phyloP scores from a whole-genome alignment of 1,140 invertebrate genomes.

The Rhopalosiphum padi region DNA sequence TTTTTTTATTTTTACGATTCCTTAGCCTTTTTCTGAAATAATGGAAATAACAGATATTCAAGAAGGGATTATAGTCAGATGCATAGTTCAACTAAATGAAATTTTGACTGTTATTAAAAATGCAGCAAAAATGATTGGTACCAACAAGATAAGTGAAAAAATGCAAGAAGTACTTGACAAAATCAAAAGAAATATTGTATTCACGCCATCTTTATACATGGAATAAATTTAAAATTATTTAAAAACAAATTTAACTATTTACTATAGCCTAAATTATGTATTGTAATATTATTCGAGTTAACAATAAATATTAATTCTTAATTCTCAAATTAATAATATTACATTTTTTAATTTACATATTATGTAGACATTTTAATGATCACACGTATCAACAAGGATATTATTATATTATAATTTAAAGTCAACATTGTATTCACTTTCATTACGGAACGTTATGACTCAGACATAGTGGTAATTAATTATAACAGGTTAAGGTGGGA shows the following conservation, averaged over 20 bases:
- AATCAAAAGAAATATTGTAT: slow-evolving; percentile 98
- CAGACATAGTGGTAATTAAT: no score
- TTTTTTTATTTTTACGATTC: slow-evolving; percentile 56
- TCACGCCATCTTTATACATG: slow-evolving; percentile 94
- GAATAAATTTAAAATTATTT: slow-evolving; percentile 28
- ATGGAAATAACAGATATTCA: slow-evolving; percentile 93
- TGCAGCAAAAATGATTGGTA: slow-evolving; percentile 91
- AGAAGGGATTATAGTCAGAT: slow-evolving; percentile 97
- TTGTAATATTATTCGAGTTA: background rate
- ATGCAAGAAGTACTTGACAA: slow-evolving; percentile 93
- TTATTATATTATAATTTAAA: background rate
- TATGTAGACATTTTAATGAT: background rate
- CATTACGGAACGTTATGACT: background rate
- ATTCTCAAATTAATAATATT: background rate
- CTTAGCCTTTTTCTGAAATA: slow-evolving; percentile 88
- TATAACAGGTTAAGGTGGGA: no score
- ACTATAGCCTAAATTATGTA: background rate
- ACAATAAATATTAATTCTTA: slow-evolving; percentile 2
- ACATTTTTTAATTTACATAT: background rate
- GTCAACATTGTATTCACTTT: background rate
- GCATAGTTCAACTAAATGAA: slow-evolving; percentile 96
- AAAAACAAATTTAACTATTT: background rate
- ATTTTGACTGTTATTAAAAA: slow-evolving; percentile 90
- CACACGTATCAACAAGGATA: background rate
- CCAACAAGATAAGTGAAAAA: slow-evolving; percentile 87